phyloP scores from a whole-genome alignment of 1,140 invertebrate species.

The Heterodera schachtii region DNA sequence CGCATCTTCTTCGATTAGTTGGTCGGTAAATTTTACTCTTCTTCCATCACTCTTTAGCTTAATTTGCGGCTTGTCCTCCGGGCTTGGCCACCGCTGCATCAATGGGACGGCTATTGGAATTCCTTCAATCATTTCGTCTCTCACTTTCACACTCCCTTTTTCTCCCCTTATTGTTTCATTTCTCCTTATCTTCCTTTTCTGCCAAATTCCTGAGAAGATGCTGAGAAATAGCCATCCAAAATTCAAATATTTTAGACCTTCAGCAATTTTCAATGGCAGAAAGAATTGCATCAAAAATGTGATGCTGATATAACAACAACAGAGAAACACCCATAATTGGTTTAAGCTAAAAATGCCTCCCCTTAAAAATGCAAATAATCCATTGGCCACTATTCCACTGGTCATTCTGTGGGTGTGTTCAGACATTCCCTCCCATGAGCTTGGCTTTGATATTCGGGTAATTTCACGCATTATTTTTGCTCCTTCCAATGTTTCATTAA shows the following conservation, averaged over 20 bases:
- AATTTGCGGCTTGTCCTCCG: neutral
- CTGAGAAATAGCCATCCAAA: neutral
- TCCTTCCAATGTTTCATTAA: neutral
- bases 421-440: neutral
- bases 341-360: conserved; percentile 5
- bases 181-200: neutral
- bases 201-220: neutral
- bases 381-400: neutral
- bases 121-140: neutral
- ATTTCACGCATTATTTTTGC: neutral
- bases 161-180: neutral
- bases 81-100: neutral
- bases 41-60: neutral
- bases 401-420: neutral
- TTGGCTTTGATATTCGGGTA: neutral
- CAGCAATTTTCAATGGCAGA: neutral
- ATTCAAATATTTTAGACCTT: neutral
- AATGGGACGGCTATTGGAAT: neutral
- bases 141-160: too few relatives aligned
- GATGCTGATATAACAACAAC: neutral
- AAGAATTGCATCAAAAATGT: conserved; percentile 4
- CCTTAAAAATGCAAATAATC: conserved; percentile 16
- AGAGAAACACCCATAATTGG: neutral
- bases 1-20: too few relatives aligned
- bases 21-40: too few relatives aligned